Evolutionary conservation across 2,113 vertebrate genomes (phyloP), one percentile per base, ranked within the genome.

Genomic region (Myotis yumanensis): DNA sequence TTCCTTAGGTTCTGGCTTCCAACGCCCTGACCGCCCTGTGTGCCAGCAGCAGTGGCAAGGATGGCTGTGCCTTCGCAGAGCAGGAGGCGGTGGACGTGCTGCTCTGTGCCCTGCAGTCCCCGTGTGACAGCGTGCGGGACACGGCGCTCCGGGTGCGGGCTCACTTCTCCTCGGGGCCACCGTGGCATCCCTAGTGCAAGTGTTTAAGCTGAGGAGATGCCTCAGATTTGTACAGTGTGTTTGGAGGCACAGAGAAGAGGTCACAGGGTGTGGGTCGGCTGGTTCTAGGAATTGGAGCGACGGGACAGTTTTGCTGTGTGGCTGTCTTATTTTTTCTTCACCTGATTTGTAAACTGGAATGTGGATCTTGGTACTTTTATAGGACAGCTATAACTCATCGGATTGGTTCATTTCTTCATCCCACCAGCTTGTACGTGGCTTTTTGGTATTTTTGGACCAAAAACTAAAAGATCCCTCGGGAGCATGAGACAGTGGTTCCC

Each of bases 51-150:
- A 99, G 99, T 0, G 99, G 99, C 0, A 98, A 97, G 79, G 98
- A 98, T 0, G 99, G 99, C 96, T 99, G 99, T 95, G 98, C 99
- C 30, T 99, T 99, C 0, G 99, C 99, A 0, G 99, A 99, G 87
- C 99, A 99, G 97, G 98, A 98, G 37, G 99, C 99, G 97, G 98
- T 99, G 0, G 99, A 99, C 0, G 99, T 99, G 69, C 98, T 99
- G 8, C 99, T 99, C 64, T 97, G 98, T 25, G 99, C 99, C 69
- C 98, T 99, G 94, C 99, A 99, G 11, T 99, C 99, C 2, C 98
- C 99, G 0, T 99, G 99, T 98, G 99, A 99, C 98, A 99, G 98
- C 0, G 99, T 99, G 82, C 98, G 99, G 35, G 99, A 99, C 77
- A 99, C 99, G 6, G 98, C 99, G 4, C 99, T 99, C 89, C 98